Evolutionary conservation across 2,113 vertebrate genomes (phyloP).

Genomic region (Lampris megalopsis): DNA sequence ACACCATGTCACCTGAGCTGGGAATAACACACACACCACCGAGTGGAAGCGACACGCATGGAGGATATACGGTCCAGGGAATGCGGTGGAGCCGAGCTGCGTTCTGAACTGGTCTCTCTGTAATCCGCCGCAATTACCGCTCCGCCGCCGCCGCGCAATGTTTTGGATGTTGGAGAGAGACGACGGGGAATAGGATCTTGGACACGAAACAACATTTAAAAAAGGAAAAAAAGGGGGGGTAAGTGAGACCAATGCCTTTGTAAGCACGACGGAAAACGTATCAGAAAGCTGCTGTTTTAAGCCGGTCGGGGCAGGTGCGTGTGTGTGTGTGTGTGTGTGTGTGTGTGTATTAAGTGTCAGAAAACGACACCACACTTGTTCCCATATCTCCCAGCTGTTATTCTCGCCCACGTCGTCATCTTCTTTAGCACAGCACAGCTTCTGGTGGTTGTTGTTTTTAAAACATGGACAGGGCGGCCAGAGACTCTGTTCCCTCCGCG

Average conservation of each 20-base stretch:
- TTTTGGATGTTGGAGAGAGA: conserved; percentile 36
- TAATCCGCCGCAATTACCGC: not conserved
- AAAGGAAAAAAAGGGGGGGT: conserved; percentile 17
- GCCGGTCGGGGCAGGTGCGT: conserved; percentile 6
- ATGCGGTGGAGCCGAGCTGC: conserved; percentile 26
- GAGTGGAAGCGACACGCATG: conserved; percentile 25
- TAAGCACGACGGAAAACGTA: no score
- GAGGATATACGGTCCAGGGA: conserved; percentile 36
- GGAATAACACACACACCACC: conserved; percentile 25
- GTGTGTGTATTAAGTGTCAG: no score
- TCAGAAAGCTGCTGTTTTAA: not conserved
- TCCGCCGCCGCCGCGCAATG: conserved; percentile 30
- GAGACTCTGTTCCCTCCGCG: conserved; percentile 23
- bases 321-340: not conserved
- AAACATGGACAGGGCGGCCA: not conserved
- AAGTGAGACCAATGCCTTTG: conserved; percentile 6
- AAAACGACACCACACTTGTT: not conserved
- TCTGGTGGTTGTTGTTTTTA: not conserved
- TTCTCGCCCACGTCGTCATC: not conserved
- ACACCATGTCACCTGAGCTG: conserved; percentile 36
- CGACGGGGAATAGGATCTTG: not conserved
- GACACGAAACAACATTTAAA: not conserved
- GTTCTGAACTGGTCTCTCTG: conserved; percentile 23
- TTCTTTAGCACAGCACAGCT: conserved; percentile 3
- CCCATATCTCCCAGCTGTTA: not conserved